phyloP scores from a whole-genome alignment of 2,888 invertebrate genomes.

The Caenorhabditis doughertyi region DNA sequence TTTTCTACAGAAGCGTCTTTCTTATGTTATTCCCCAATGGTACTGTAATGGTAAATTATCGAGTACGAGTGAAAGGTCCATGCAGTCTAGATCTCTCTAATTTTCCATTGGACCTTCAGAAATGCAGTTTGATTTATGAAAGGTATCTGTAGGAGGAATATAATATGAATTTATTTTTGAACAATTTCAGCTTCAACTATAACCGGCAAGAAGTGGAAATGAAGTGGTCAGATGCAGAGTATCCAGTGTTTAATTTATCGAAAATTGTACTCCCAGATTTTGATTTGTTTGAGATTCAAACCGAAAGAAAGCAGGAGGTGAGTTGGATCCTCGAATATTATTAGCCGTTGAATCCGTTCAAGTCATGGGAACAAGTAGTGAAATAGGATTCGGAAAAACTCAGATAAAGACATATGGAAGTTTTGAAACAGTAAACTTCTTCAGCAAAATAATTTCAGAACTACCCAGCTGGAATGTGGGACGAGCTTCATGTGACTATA shows the following conservation, averaged over 20 bases:
- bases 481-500: constrained; percentile 76
- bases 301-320: constrained; percentile 65
- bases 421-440: background rate
- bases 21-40: constrained; percentile 79
- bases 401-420: background rate
- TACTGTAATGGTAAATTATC: constrained; percentile 78
- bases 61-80: constrained; percentile 75
- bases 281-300: constrained; percentile 70
- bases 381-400: no score
- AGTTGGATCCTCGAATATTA: no score
- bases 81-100: constrained; percentile 73
- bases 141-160: constrained; percentile 58
- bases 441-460: constrained; percentile 47
- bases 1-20: constrained; percentile 71
- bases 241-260: constrained; percentile 65
- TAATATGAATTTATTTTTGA: constrained; percentile 1
- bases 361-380: no score
- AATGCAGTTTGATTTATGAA: constrained; percentile 73
- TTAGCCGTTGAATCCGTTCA: no score
- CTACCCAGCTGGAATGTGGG: constrained; percentile 79
- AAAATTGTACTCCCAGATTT: constrained; percentile 76
- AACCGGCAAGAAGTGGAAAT: constrained; percentile 75
- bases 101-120: constrained; percentile 75
- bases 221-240: constrained; percentile 72
- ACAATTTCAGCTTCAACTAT: constrained; percentile 74